A percentile compares a stretch with the other conserved stretches of the same genome.
Evolutionary conservation across 2,888 invertebrate genomes (phyloP).

Genomic region (Philhelius pedissequus): DNA sequence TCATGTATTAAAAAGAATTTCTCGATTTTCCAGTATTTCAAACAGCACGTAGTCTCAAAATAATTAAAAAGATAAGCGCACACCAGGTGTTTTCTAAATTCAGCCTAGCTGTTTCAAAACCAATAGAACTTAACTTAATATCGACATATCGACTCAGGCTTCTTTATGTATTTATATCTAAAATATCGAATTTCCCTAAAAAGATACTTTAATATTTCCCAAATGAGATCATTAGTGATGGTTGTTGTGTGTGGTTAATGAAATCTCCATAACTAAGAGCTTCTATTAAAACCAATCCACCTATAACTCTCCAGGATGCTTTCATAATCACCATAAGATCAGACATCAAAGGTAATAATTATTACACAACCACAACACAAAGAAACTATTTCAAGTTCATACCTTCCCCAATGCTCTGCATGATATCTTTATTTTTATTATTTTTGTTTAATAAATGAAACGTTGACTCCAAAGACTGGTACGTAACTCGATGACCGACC

Average conservation of each 20-base stretch:
- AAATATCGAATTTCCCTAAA: constrained; percentile 25
- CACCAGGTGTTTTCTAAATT: constrained; percentile 16
- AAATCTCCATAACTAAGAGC: neutral
- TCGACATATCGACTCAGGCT: neutral
- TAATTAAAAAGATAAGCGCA: neutral
- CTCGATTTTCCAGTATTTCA: neutral
- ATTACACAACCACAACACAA: neutral
- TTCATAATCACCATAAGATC: neutral
- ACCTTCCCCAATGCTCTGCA: constrained; percentile 17
- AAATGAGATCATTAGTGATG: constrained; percentile 27
- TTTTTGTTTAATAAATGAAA: constrained; percentile 15
- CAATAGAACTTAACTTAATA: constrained; percentile 18
- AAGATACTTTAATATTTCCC: neutral
- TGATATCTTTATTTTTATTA: constrained; percentile 22
- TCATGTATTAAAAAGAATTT: neutral
- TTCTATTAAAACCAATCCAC: neutral
- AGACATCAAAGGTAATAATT: neutral
- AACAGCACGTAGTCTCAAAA: neutral
- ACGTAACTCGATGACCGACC: neutral
- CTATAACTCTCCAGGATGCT: neutral
- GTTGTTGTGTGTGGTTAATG: neutral
- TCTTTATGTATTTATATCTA: neutral
- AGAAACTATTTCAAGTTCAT: constrained; percentile 42
- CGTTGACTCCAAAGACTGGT: neutral
- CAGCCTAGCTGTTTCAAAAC: neutral